A percentile compares a stretch with the other conserved stretches of the same genome.
Conservation (phyloP, 2,797 vertebrate species). For the Allenopithecus nigroviridis region DNA sequence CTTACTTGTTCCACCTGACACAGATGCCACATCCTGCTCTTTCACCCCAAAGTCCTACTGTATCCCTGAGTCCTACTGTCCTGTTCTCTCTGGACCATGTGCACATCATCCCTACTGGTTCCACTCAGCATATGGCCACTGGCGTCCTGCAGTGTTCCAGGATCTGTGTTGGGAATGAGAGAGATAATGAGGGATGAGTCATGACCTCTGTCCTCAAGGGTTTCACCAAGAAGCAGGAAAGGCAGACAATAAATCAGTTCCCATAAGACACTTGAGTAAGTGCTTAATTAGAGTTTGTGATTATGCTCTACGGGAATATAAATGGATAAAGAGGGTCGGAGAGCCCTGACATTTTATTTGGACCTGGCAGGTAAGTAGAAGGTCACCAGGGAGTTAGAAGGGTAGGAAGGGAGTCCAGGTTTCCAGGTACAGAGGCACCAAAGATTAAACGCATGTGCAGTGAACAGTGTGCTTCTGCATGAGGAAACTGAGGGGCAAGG, state of each 20-base stretch:
- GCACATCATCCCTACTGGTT: neutral
- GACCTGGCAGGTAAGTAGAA: constrained; percentile 4
- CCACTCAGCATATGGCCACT: neutral
- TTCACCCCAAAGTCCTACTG: neutral
- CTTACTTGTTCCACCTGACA: neutral
- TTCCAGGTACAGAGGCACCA: neutral
- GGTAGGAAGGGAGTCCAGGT: neutral
- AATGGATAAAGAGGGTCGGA: neutral
- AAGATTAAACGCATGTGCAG: neutral
- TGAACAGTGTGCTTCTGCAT: neutral
- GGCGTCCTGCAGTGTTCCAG: neutral
- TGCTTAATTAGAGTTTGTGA: neutral
- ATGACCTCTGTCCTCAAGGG: neutral
- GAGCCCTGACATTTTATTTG: neutral
- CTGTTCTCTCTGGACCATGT: neutral
- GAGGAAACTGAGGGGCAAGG: neutral
- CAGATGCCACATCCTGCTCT: neutral
- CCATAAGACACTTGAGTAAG: neutral
- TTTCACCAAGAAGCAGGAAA: neutral
- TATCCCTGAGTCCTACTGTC: neutral
- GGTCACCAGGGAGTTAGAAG: neutral
- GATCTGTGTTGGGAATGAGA: neutral
- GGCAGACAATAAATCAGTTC: neutral
- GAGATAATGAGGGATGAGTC: neutral
- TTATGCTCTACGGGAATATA: neutral